Evolutionary conservation across 2,888 invertebrate species (phyloP).

Genomic region (Eilema depressum): DNA sequence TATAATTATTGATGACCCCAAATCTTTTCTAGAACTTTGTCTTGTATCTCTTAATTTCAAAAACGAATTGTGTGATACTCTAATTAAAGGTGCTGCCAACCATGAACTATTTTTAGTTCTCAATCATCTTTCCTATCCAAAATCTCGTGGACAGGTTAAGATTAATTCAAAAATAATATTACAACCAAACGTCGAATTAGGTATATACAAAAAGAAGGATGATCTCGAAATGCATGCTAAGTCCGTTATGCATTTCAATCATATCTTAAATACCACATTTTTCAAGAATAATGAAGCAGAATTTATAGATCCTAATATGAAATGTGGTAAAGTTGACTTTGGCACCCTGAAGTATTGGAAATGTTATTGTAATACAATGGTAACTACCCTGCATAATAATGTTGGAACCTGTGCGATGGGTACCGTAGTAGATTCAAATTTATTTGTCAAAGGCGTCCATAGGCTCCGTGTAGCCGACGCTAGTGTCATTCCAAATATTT

Average conservation of each 20-base stretch:
- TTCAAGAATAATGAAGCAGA: constrained; percentile 14
- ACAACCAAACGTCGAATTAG: constrained; percentile 31
- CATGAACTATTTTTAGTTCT: constrained; percentile 39
- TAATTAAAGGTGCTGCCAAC: constrained; percentile 27
- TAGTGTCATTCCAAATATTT: constrained; percentile 90
- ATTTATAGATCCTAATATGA: constrained; percentile 8
- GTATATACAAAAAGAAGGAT: constrained; percentile 24
- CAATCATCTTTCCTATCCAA: constrained; percentile 63
- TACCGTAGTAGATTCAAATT: constrained; percentile 33
- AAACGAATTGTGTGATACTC: constrained; percentile 21
- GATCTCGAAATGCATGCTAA: constrained; percentile 38
- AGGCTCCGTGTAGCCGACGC: constrained; percentile 89
- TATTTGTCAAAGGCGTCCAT: constrained; percentile 32
- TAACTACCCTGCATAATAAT: constrained; percentile 11
- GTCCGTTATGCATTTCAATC: constrained; percentile 35
- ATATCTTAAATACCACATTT: constrained; percentile 22
- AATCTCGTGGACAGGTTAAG: constrained; percentile 83
- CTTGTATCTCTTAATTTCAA: constrained; percentile 23
- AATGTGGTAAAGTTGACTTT: constrained; percentile 7
- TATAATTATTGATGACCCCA: constrained; percentile 20
- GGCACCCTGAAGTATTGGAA: constrained; percentile 24
- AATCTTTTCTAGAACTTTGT: constrained; percentile 26
- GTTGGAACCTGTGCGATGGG: constrained; percentile 40
- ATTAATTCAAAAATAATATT: constrained; percentile 31
- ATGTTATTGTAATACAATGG: constrained; percentile 27